Evolutionary conservation across 2,113 vertebrate genomes (phyloP), one percentile per base, ranked within the genome.

Genomic region (Oncorhynchus kisutch): DNA sequence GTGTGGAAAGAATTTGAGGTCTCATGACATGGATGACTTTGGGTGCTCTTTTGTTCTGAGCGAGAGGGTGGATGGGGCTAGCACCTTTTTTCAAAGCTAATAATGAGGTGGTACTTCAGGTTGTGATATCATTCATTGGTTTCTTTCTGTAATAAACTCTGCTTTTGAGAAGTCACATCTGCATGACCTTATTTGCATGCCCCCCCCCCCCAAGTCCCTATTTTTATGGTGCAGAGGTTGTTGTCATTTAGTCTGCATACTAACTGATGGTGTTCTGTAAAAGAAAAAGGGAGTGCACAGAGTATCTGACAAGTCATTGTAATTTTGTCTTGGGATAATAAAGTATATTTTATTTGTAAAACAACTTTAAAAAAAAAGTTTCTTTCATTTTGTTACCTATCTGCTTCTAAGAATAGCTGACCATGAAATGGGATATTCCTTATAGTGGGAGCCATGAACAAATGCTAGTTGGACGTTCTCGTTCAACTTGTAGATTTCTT

Each of bases 321-420:
- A 59, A 45, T 27, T 67, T 75, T 57, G 51, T 71, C 71, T 34
- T 70, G 45, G n/a, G 64, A 70, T 57, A 67, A 81, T 79, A 81
- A 81, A 81, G 78, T 75, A 45, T 72, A 79, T 84, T 77, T 76
- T 76, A 12, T 64, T 77, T 65, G 18, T 62, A 64, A 75, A n/a
- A n/a, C n/a, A n/a, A n/a, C n/a, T n/a, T n/a, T n/a, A n/a, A n/a
- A n/a, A 24, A 24, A 24, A 24, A 24, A 24, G 24, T 24, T 75
- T 12, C 7, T 59, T 18, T 69, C 6, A 60, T 49, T 18, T 60
- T 72, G 48, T 64, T n/a, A 25, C 20, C 8, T 5, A 54, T 5
- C 51, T 54, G 16, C 51, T 54, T 54, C 12, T 18, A 54, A 5
- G 51, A 54, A 18, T 54, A 54, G 12, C 14, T 54, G 51, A 18